These are phyloP conservation scores for Syritta pipiens DNA, from an alignment of 2,888 invertebrate genomes.

Conservation along the genomic window DNA sequence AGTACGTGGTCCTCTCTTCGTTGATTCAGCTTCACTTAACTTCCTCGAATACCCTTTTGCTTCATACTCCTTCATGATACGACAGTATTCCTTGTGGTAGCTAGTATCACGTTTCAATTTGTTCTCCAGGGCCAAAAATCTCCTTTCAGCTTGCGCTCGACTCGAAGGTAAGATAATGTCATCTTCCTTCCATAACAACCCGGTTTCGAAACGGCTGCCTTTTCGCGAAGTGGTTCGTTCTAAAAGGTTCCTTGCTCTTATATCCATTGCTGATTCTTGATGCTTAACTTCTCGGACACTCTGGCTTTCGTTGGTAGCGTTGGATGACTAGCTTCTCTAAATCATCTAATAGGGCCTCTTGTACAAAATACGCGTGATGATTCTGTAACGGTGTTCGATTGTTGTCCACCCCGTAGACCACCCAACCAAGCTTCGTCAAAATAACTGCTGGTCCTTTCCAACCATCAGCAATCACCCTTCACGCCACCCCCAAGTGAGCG, in stretches of 20 bases:
- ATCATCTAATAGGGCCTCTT: background rate
- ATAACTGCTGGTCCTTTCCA: slow-evolving; percentile 23
- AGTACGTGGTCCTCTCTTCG: slow-evolving; percentile 1
- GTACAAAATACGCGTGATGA: background rate
- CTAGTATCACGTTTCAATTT: slow-evolving; percentile 43
- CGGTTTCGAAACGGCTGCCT: slow-evolving; percentile 23
- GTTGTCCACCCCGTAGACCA: slow-evolving; percentile 2
- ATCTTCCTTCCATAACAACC: slow-evolving; percentile 30
- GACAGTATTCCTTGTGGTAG: slow-evolving; percentile 43
- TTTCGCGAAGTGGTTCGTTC: slow-evolving; percentile 4
- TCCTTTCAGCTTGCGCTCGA: slow-evolving; percentile 47
- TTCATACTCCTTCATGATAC: slow-evolving; percentile 56
- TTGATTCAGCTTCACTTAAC: slow-evolving; percentile 49
- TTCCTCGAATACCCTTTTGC: slow-evolving; percentile 66
- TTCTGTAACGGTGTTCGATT: background rate
- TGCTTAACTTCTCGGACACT: slow-evolving; percentile 1
- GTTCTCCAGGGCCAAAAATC: slow-evolving; percentile 56
- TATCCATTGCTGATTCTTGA: background rate
- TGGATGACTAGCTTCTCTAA: background rate
- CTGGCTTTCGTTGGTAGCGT: background rate
- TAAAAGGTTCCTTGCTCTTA: slow-evolving; percentile 3
- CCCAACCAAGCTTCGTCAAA: slow-evolving; percentile 26
- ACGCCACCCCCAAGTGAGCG: slow-evolving; percentile 14
- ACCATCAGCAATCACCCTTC: background rate
- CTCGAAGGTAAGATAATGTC: slow-evolving; percentile 29